A percentile compares a stretch with the other conserved stretches of the same genome.
Conservation (phyloP, 2,888 invertebrate genomes). For the Idaea straminata region DNA sequence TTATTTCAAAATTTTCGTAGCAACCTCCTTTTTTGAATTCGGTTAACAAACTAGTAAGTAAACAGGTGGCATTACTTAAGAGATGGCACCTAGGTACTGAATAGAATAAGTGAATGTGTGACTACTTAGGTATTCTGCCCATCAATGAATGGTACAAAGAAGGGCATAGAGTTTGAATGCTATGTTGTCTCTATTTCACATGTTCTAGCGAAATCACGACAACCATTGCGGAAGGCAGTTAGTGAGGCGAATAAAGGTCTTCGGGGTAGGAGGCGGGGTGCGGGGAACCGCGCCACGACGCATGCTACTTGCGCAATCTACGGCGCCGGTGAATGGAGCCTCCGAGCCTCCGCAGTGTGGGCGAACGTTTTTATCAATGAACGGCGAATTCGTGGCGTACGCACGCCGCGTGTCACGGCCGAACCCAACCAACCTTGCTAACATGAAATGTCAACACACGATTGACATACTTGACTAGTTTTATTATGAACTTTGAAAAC, state of each 20-base stretch:
- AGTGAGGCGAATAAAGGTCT: slow-evolving; percentile 50
- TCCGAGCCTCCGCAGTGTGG: slow-evolving; percentile 60
- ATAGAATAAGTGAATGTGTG: no score
- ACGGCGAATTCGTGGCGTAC: slow-evolving; percentile 74
- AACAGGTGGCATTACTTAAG: no score
- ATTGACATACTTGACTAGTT: slow-evolving; percentile 36
- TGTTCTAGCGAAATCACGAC: slow-evolving; percentile 25
- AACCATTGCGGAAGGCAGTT: slow-evolving; percentile 47
- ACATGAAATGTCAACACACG: slow-evolving; percentile 62
- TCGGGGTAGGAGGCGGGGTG: slow-evolving; percentile 30
- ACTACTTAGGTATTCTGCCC: neutral
- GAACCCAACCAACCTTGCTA: slow-evolving; percentile 57
- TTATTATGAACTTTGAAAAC: slow-evolving; percentile 24
- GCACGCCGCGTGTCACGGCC: slow-evolving; percentile 72
- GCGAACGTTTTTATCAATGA: slow-evolving; percentile 77
- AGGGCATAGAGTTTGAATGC: neutral
- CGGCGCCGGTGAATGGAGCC: slow-evolving; percentile 75
- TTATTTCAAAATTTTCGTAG: no score
- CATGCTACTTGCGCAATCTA: slow-evolving; percentile 67
- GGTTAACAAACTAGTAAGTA: no score
- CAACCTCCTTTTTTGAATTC: no score
- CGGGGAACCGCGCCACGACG: slow-evolving; percentile 43
- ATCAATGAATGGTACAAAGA: neutral
- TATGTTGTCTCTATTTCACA: slow-evolving; percentile 14
- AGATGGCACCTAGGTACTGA: no score